Conservation (phyloP, 2,113 vertebrate species). For the Erinaceus europaeus region DNA sequence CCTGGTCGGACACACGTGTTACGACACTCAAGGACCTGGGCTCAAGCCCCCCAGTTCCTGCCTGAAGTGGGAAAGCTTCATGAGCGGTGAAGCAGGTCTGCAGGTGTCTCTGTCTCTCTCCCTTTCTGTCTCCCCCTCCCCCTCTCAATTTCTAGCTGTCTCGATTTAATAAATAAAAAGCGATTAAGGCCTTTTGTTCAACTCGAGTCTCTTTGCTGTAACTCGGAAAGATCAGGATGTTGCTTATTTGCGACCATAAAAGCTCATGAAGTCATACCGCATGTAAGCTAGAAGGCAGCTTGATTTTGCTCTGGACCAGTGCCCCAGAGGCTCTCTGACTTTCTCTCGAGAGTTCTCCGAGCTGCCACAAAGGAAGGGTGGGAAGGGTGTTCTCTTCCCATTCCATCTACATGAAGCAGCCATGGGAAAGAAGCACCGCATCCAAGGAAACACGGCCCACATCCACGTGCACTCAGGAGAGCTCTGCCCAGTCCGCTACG, state of each 20-base stretch:
- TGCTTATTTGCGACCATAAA: not conserved
- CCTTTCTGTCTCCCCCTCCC: not conserved
- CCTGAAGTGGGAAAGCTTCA: no score
- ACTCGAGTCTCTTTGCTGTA: not conserved
- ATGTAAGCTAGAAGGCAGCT: fast-evolving
- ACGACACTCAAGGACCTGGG: no score
- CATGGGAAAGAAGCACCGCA: not conserved
- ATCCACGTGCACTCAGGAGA: not conserved
- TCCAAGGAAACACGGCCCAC: not conserved
- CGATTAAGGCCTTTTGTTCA: not conserved
- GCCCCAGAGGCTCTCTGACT: not conserved
- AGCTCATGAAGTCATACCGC: not conserved
- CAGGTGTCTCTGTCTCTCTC: no score
- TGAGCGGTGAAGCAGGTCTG: no score
- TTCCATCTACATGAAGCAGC: not conserved
- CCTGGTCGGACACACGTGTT: no score
- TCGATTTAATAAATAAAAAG: not conserved
- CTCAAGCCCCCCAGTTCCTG: no score
- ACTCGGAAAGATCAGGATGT: not conserved
- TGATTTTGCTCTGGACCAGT: not conserved
- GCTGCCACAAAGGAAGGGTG: not conserved
- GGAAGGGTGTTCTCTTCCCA: not conserved
- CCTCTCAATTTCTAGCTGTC: not conserved
- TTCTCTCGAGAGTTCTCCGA: not conserved
- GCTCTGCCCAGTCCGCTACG: not conserved